Conservation (phyloP, 2,888 invertebrate genomes). For the Nebria salina region DNA sequence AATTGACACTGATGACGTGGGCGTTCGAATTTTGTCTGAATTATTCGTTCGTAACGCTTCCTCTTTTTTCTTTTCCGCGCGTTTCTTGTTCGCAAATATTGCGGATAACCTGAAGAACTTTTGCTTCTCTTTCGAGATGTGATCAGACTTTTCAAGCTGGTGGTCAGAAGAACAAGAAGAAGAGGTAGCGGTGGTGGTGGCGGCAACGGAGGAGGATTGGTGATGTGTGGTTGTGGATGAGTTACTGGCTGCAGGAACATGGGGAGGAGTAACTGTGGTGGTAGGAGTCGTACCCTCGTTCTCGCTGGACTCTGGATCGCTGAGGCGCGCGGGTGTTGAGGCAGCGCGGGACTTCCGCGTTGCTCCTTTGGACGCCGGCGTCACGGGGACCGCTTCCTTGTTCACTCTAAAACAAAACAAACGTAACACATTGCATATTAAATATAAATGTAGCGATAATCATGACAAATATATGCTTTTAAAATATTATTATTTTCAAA, state of each 20-base stretch:
- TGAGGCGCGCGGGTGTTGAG: conserved; percentile 60
- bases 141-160: conserved; percentile 73
- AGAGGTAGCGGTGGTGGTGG: conserved; percentile 57
- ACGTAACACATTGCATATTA: conserved; percentile 11
- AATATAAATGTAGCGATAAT: not conserved
- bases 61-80: conserved; percentile 50
- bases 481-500: not conserved
- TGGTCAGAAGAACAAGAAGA: conserved; percentile 52
- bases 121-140: conserved; percentile 87
- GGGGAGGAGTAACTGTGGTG: conserved; percentile 50
- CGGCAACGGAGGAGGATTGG: conserved; percentile 62
- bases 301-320: conserved; percentile 58
- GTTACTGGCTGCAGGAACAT: conserved; percentile 50
- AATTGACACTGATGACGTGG: conserved; percentile 49
- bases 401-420: conserved; percentile 37
- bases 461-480: conserved; percentile 2
- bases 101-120: conserved; percentile 86
- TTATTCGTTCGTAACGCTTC: conserved; percentile 48
- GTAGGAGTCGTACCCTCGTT: conserved; percentile 61
- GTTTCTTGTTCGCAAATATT: conserved; percentile 75
- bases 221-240: conserved; percentile 49
- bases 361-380: conserved; percentile 53
- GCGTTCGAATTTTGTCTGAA: conserved; percentile 32
- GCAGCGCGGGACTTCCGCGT: conserved; percentile 61
- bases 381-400: conserved; percentile 47